These are phyloP conservation scores for Andrena minutula DNA, from an alignment of 2,888 invertebrate genomes.

Conservation along the genomic window DNA sequence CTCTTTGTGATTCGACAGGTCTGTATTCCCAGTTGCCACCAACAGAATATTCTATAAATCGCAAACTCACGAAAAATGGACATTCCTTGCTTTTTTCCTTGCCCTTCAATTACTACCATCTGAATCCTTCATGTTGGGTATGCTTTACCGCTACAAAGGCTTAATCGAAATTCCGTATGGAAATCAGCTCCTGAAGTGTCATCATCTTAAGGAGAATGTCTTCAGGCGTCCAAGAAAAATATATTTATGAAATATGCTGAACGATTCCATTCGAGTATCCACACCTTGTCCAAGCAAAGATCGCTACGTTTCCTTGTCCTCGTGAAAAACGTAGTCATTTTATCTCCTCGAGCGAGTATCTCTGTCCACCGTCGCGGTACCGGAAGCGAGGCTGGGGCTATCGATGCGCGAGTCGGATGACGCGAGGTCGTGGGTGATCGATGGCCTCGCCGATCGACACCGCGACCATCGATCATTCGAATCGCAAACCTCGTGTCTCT, in stretches of 20 bases:
- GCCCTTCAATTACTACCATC: no score
- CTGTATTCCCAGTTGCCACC: no score
- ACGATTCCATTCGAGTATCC: slow-evolving; percentile 79
- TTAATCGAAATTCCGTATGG: no score
- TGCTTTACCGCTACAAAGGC: no score
- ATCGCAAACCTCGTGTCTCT: slow-evolving; percentile 48
- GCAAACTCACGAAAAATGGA: no score
- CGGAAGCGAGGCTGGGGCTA: slow-evolving; percentile 57
- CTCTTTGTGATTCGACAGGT: no score
- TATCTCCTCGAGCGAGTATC: slow-evolving; percentile 19
- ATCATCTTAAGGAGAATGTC: neutral
- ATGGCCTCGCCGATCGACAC: slow-evolving; percentile 50
- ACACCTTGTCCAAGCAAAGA: slow-evolving; percentile 54
- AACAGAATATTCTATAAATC: no score
- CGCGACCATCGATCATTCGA: slow-evolving; percentile 65
- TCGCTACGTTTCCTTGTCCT: slow-evolving; percentile 18
- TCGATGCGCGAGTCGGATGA: slow-evolving; percentile 53
- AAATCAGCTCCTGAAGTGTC: no score
- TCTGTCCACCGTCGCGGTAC: slow-evolving; percentile 35
- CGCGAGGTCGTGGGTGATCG: slow-evolving; percentile 69
- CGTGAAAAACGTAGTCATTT: neutral
- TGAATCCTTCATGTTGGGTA: no score
- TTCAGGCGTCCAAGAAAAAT: slow-evolving; percentile 47
- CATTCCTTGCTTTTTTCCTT: no score
- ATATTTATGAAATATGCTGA: slow-evolving; percentile 77